phyloP scores from a whole-genome alignment of 2,888 invertebrate genomes.

The Trypoxylon attenuatum region DNA sequence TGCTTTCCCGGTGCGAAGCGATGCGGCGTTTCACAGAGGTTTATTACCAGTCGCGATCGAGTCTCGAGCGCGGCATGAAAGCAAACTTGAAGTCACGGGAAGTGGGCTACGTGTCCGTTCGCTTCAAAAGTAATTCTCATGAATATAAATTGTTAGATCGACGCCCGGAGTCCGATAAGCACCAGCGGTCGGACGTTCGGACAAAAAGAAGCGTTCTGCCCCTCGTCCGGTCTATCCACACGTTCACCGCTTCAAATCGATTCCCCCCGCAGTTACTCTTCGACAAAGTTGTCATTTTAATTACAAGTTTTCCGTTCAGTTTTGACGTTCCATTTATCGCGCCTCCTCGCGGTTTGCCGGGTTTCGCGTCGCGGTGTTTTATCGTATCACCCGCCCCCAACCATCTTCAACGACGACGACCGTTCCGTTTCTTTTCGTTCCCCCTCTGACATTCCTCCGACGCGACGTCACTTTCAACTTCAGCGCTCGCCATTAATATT shows the following conservation, averaged over 20 bases:
- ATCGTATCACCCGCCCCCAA: too few species aligned
- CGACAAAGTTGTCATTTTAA: neutral
- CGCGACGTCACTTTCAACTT: neutral
- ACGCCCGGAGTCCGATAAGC: neutral
- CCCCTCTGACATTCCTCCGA: neutral
- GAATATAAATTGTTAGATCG: slow-evolving; percentile 61
- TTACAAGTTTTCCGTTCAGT: neutral
- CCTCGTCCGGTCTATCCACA: slow-evolving; percentile 23
- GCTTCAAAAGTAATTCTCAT: slow-evolving; percentile 56
- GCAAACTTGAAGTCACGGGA: slow-evolving; percentile 27
- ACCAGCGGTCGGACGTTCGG: slow-evolving; percentile 22
- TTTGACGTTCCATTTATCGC: neutral
- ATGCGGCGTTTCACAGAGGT: slow-evolving; percentile 31
- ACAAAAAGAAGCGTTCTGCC: slow-evolving; percentile 19
- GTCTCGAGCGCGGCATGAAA: slow-evolving; percentile 36
- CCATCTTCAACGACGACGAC: neutral
- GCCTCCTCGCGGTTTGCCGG: neutral
- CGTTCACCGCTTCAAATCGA: slow-evolving; percentile 37
- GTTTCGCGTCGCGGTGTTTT: too few species aligned
- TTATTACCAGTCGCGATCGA: slow-evolving; percentile 44
- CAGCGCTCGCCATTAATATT: neutral
- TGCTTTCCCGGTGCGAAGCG: too few species aligned
- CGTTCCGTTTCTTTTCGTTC: neutral
- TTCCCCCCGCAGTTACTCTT: slow-evolving; percentile 17
- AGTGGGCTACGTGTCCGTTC: slow-evolving; percentile 11